Evolutionary conservation across 1,140 invertebrate species (phyloP).

Genomic region (Eupeodes corollae): DNA sequence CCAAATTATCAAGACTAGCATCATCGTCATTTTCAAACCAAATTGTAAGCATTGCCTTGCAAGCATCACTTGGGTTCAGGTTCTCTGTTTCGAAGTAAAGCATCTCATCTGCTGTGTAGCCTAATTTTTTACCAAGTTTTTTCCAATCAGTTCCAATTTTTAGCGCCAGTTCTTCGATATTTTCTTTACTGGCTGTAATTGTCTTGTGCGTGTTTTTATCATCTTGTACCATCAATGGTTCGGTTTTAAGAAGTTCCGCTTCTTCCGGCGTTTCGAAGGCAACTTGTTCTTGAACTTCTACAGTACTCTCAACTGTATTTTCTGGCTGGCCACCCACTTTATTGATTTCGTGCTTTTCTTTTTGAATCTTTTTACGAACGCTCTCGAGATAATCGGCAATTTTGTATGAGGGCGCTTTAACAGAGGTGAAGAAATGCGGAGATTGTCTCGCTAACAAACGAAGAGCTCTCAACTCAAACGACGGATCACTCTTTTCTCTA

Average conservation of each 20-base stretch:
- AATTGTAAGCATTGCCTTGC: slow-evolving; percentile 63
- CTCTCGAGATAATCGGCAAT: slow-evolving; percentile 75
- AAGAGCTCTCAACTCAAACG: slow-evolving; percentile 80
- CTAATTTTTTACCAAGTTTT: slow-evolving; percentile 68
- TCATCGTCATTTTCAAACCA: slow-evolving; percentile 83
- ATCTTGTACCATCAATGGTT: slow-evolving; percentile 16
- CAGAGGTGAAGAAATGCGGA: slow-evolving; percentile 84
- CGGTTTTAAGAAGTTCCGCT: slow-evolving; percentile 37
- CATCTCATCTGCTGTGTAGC: slow-evolving; percentile 69
- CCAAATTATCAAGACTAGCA: slow-evolving; percentile 66
- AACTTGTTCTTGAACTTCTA: slow-evolving; percentile 22
- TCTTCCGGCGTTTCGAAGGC: slow-evolving; percentile 30
- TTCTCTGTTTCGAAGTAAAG: slow-evolving; percentile 62
- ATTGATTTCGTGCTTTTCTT: slow-evolving; percentile 39
- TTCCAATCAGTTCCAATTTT: slow-evolving; percentile 67
- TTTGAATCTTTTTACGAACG: slow-evolving; percentile 71
- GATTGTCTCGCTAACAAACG: slow-evolving; percentile 75
- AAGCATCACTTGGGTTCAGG: slow-evolving; percentile 47
- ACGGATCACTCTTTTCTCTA: slow-evolving; percentile 51
- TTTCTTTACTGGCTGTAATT: slow-evolving; percentile 42
- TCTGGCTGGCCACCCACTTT: slow-evolving; percentile 15
- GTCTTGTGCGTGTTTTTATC: slow-evolving; percentile 24
- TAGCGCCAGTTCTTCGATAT: slow-evolving; percentile 55
- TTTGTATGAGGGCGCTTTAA: slow-evolving; percentile 61
- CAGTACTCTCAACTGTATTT: slow-evolving; percentile 14